phyloP scores from a whole-genome alignment of 2,888 invertebrate genomes.

The Tromatobia lineatoria region DNA sequence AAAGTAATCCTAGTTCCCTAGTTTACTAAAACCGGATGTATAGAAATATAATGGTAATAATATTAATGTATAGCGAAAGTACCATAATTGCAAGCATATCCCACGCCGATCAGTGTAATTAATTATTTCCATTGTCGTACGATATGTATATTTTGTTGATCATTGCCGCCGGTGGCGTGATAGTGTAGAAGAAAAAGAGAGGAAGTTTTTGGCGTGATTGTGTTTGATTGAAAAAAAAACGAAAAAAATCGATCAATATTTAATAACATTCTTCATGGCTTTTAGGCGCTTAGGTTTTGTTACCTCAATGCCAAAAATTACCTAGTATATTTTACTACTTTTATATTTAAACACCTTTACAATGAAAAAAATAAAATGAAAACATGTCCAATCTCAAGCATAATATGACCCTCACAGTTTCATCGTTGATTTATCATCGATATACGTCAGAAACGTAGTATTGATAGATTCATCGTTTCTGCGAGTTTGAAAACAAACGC shows the following conservation, averaged over 20 bases:
- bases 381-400: constrained; percentile 39
- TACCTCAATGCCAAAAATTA: constrained; percentile 72
- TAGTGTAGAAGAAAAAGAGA: constrained; percentile 6
- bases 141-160: constrained; percentile 60
- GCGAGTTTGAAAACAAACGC: not conserved
- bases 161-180: constrained; percentile 16
- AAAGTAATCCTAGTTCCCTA: constrained; percentile 53
- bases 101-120: constrained; percentile 46
- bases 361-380: constrained; percentile 22
- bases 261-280: constrained; percentile 57
- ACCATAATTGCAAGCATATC: constrained; percentile 12
- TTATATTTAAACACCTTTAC: constrained; percentile 70
- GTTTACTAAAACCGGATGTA: constrained; percentile 46
- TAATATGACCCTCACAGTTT: constrained; percentile 31
- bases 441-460: constrained; percentile 16
- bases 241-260: constrained; percentile 28
- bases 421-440: constrained; percentile 27
- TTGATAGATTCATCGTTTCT: constrained; percentile 19
- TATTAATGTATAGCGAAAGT: constrained; percentile 30
- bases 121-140: constrained; percentile 58
- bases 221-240: constrained; percentile 23
- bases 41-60: constrained; percentile 30
- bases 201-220: not conserved
- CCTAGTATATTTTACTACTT: constrained; percentile 75
- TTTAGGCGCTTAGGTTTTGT: constrained; percentile 68